phyloP scores from a whole-genome alignment of 2,797 vertebrate species.

The Argentina silus region DNA sequence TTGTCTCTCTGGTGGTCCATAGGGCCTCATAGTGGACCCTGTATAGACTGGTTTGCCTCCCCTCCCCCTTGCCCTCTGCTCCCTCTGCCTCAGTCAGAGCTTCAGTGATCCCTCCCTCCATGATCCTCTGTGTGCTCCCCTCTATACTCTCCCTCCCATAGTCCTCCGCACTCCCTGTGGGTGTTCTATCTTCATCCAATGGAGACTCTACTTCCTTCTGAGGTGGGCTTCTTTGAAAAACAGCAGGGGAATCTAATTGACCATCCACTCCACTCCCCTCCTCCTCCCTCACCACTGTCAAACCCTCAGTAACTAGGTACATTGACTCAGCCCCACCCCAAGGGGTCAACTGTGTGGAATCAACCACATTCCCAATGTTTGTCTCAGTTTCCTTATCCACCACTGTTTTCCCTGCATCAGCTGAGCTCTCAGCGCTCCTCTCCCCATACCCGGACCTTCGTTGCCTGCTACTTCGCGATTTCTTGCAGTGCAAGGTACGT shows the following conservation, averaged over 20 bases:
- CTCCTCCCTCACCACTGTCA: slow-evolving; percentile 37
- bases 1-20: background rate
- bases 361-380: slow-evolving; percentile 5
- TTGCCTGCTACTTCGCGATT: slow-evolving; percentile 57
- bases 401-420: background rate
- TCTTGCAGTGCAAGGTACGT: slow-evolving; percentile 81
- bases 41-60: background rate
- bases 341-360: background rate
- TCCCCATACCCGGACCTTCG: slow-evolving; percentile 38
- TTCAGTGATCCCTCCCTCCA: background rate
- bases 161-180: background rate
- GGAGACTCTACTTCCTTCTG: background rate
- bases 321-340: background rate
- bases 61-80: background rate
- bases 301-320: slow-evolving; percentile 24
- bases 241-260: slow-evolving; percentile 5
- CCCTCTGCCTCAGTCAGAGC: too few relatives aligned
- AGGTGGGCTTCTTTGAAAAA: background rate
- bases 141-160: slow-evolving; percentile 10
- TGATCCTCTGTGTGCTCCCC: background rate
- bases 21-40: background rate
- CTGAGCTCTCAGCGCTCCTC: background rate
- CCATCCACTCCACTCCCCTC: background rate
- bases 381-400: background rate
- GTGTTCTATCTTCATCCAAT: slow-evolving; percentile 12